Percentiles rank a stretch among this genome's conserved stretches.
These are phyloP conservation scores for Drosophila carrolli DNA, from an alignment of 1,140 invertebrate species.

Conservation along the genomic window DNA sequence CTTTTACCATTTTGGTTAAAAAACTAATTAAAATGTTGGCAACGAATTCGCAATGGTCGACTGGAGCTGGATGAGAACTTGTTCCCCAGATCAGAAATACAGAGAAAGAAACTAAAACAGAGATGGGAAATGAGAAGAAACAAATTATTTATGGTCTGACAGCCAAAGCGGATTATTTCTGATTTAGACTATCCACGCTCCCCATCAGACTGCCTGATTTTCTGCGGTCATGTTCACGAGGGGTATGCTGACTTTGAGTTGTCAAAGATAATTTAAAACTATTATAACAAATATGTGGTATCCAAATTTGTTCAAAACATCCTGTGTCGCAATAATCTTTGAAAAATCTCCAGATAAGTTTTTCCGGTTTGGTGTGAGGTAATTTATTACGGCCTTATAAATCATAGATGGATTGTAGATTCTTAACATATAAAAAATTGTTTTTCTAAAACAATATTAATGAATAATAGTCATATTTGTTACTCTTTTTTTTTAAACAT, in stretches of 20 bases:
- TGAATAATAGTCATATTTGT: no score
- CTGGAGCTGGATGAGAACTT: conserved; percentile 41
- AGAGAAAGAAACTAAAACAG: conserved; percentile 24
- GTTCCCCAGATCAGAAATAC: conserved; percentile 43
- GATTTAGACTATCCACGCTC: conserved; percentile 64
- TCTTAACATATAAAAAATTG: no score
- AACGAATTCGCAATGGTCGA: conserved; percentile 43
- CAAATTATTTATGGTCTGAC: conserved; percentile 58
- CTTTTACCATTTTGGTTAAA: conserved; percentile 53
- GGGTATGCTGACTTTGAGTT: conserved; percentile 5
- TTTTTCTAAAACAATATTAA: no score
- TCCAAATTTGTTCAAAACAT: not conserved
- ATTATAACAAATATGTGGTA: not conserved
- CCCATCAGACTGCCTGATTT: conserved; percentile 30
- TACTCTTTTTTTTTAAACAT: no score
- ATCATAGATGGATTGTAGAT: not conserved
- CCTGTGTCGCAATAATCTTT: not conserved
- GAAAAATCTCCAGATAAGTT: not conserved
- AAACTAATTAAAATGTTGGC: conserved; percentile 68
- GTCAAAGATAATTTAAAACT: conserved; percentile 2
- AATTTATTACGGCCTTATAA: no score
- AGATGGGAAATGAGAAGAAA: conserved; percentile 26
- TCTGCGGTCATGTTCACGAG: conserved; percentile 18
- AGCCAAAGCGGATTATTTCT: conserved; percentile 76
- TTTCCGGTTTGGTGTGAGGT: not conserved